Conservation (phyloP, 2,797 vertebrate species). For the Huso huso region DNA sequence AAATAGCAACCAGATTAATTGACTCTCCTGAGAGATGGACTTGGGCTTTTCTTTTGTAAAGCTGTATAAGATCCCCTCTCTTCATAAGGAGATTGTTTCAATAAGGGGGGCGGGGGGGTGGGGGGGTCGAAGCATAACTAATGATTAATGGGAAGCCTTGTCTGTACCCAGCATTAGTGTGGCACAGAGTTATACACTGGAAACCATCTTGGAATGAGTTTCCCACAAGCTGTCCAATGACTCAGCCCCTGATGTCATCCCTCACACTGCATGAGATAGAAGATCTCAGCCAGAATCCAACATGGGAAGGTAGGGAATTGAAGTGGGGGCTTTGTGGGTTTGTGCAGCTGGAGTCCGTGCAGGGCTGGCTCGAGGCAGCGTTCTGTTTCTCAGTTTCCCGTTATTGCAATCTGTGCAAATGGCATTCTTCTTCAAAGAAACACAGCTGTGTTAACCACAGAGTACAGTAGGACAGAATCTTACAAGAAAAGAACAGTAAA, state of each 20-base stretch:
- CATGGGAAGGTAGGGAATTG: neutral
- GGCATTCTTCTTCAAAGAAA: neutral
- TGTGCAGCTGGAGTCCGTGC: neutral
- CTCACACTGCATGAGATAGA: neutral
- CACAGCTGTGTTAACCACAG: neutral
- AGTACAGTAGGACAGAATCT: too few species aligned
- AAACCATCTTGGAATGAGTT: constrained; percentile 10
- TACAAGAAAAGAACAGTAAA: too few species aligned
- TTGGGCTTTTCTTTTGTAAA: too few species aligned
- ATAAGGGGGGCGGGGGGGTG: neutral
- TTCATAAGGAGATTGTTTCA: neutral
- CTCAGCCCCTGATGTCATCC: constrained; percentile 12
- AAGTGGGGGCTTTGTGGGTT: neutral
- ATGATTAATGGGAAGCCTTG: neutral
- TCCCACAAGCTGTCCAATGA: constrained; percentile 15
- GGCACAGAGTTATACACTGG: neutral
- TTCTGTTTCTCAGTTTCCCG: neutral
- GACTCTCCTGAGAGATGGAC: too few species aligned
- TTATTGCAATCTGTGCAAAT: neutral
- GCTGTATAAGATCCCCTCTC: neutral
- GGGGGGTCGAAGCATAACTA: neutral
- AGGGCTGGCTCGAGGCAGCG: neutral
- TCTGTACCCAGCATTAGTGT: neutral
- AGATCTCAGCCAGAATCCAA: constrained; percentile 4
- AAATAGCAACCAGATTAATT: neutral